A percentile compares a stretch with the other conserved stretches of the same genome.
These are phyloP conservation scores for Acanthacorydalis orientalis DNA, from an alignment of 2,888 invertebrate species.

Conservation along the genomic window DNA sequence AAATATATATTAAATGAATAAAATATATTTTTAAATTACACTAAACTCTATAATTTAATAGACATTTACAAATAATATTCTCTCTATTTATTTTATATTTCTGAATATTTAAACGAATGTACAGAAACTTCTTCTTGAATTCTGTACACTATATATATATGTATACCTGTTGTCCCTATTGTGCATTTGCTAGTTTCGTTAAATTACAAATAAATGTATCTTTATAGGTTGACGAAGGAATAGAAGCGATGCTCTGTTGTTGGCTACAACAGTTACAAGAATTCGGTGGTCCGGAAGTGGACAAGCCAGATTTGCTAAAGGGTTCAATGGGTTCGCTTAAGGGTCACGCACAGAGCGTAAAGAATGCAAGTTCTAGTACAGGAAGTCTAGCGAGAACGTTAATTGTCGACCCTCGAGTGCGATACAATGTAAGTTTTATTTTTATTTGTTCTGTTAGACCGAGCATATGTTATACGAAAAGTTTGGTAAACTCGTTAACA, in stretches of 20 bases:
- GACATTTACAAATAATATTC: no score
- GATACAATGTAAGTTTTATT: slow-evolving; percentile 56
- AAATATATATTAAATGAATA: no score
- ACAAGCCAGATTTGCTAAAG: slow-evolving; percentile 70
- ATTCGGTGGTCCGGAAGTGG: slow-evolving; percentile 66
- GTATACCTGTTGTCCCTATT: background rate
- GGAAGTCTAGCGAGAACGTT: slow-evolving; percentile 41
- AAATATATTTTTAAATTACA: no score
- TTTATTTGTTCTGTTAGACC: no score
- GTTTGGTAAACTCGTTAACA: no score
- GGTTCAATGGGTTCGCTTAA: slow-evolving; percentile 51
- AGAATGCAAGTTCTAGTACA: slow-evolving; percentile 18
- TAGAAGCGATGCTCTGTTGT: slow-evolving; percentile 73
- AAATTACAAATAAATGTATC: no score
- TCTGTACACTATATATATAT: background rate
- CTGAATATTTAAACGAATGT: no score
- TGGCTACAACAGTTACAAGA: slow-evolving; percentile 74
- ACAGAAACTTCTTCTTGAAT: no score
- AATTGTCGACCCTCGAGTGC: slow-evolving; percentile 53
- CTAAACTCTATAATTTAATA: no score
- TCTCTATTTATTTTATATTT: no score
- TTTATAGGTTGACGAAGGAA: slow-evolving; percentile 56
- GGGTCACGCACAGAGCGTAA: slow-evolving; percentile 30
- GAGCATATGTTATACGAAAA: no score
- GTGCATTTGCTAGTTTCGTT: no score